Evolutionary conservation across 2,888 invertebrate genomes (phyloP).

Genomic region (Ceramica pisi): DNA sequence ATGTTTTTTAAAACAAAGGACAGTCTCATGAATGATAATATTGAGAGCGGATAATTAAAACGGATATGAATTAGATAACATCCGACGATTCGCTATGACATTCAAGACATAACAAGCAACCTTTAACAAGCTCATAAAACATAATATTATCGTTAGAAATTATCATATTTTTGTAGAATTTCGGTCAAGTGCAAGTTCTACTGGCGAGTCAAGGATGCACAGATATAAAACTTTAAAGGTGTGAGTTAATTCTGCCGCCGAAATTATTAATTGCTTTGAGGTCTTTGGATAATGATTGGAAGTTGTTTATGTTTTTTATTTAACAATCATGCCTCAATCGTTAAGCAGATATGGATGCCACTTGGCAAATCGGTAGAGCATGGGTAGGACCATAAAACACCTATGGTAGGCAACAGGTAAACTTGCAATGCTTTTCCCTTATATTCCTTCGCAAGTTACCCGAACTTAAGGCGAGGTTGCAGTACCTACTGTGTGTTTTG

Average conservation of each 20-base stretch:
- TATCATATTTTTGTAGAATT: conserved; percentile 40
- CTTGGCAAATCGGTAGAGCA: not conserved
- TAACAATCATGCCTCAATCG: not conserved
- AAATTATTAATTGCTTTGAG: conserved; percentile 23
- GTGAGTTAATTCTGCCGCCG: conserved; percentile 29
- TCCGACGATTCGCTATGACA: conserved; percentile 6
- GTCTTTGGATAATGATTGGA: not conserved
- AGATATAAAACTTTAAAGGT: conserved; percentile 36
- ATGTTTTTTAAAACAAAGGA: conserved; percentile 18
- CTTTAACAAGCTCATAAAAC: conserved; percentile 20
- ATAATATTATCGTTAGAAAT: conserved; percentile 39
- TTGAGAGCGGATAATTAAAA: conserved; percentile 20
- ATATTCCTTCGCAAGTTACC: too few relatives aligned
- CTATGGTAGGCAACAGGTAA: too few relatives aligned
- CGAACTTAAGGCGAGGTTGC: too few relatives aligned
- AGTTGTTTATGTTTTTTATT: not conserved
- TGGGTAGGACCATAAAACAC: too few relatives aligned
- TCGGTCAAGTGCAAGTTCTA: conserved; percentile 53
- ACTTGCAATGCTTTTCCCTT: too few relatives aligned
- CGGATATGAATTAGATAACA: conserved; percentile 32
- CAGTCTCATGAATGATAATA: conserved; percentile 18
- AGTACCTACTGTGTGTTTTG: too few relatives aligned
- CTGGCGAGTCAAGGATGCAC: conserved; percentile 40
- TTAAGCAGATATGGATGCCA: too few relatives aligned
- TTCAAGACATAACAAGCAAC: conserved; percentile 13